Evolutionary conservation across 1,140 invertebrate genomes (phyloP).

Genomic region (Ladona fulva): DNA sequence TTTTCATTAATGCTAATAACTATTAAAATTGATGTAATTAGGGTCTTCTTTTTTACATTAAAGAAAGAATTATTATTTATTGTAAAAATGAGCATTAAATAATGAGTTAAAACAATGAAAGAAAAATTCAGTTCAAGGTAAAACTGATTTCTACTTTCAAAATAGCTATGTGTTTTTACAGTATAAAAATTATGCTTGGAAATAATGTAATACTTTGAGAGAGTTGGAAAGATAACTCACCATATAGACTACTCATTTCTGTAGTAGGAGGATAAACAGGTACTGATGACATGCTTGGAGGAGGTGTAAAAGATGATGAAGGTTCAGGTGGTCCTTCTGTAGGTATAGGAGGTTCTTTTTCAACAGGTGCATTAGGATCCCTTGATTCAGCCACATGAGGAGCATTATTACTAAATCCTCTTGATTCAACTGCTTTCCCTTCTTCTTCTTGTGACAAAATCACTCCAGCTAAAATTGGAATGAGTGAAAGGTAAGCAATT

Average conservation of each 20-base stretch:
- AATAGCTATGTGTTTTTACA: no score
- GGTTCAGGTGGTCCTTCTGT: neutral
- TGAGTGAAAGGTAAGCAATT: no score
- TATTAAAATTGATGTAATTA: no score
- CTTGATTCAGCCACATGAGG: neutral
- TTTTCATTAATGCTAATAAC: no score
- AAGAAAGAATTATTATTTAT: no score
- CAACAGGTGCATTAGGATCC: neutral
- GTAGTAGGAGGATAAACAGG: neutral
- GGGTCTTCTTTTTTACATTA: no score
- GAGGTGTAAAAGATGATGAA: neutral
- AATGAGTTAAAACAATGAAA: no score
- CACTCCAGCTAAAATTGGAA: neutral
- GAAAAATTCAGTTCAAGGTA: no score
- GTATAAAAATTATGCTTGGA: no score
- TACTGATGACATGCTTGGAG: neutral
- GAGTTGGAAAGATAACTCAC: neutral
- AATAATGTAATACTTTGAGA: no score
- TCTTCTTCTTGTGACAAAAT: neutral
- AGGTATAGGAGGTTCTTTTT: neutral
- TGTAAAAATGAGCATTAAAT: no score
- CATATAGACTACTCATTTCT: neutral
- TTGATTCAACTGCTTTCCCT: neutral
- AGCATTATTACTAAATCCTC: neutral
- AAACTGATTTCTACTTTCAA: no score